Conservation (phyloP, 2,888 invertebrate genomes). For the Idaea biselata region DNA sequence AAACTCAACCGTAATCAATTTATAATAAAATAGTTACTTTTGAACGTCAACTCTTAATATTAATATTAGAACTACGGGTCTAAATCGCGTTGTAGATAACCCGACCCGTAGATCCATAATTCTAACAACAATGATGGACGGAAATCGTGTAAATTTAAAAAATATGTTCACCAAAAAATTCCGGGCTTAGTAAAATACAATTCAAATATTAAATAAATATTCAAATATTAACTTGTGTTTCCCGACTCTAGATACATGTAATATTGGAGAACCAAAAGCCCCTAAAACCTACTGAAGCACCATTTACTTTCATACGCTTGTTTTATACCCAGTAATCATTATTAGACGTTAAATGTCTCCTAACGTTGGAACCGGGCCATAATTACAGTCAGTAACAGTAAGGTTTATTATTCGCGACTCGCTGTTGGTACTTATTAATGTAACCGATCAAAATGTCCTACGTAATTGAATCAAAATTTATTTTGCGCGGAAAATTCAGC, state of each 20-base stretch:
- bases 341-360: constrained; percentile 1
- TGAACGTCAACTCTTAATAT: no score
- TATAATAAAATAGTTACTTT: no score
- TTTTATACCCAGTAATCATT: neutral
- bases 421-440: constrained; percentile 22
- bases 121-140: no score
- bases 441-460: constrained; percentile 24
- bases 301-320: neutral
- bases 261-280: neutral
- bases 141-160: no score
- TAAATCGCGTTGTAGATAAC: no score
- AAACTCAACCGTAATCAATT: no score
- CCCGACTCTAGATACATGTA: neutral
- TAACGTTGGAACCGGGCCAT: neutral
- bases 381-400: neutral
- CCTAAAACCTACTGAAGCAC: neutral
- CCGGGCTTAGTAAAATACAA: no score
- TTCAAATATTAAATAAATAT: no score
- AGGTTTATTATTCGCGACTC: constrained; percentile 11
- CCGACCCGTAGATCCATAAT: no score
- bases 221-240: no score
- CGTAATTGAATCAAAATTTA: constrained; percentile 30
- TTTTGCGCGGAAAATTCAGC: constrained; percentile 24
- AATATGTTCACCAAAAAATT: no score
- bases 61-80: no score